Conservation (phyloP, 2,888 invertebrate genomes). For the Linnaemya vulpina region DNA sequence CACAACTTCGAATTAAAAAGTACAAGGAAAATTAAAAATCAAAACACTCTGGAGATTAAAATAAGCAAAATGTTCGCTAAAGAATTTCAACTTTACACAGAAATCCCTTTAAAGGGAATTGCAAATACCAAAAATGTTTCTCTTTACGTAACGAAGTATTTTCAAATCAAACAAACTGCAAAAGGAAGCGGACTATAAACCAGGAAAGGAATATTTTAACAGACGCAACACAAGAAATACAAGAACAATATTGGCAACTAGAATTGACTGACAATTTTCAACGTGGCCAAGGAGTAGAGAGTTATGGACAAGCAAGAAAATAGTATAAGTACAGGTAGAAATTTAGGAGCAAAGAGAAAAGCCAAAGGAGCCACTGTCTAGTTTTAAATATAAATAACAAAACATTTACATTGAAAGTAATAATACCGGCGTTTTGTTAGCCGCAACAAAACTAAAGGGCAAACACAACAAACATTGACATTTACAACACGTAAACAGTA, state of each 20-base stretch:
- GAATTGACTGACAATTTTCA: conserved; percentile 14
- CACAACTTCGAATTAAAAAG: conserved; percentile 51
- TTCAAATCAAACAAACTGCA: conserved; percentile 7
- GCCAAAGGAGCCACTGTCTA: conserved; percentile 39
- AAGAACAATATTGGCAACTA: conserved; percentile 9
- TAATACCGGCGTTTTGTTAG: conserved; percentile 55
- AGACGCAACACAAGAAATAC: not conserved
- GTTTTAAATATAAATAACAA: conserved; percentile 53
- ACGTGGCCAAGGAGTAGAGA: not conserved
- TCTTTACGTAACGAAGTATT: not conserved
- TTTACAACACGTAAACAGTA: conserved; percentile 54
- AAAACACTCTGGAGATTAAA: conserved; percentile 49
- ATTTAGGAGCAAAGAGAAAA: not conserved
- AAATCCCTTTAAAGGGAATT: conserved; percentile 65
- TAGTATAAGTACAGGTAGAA: not conserved
- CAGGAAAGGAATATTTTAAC: conserved; percentile 43
- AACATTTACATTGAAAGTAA: conserved; percentile 27
- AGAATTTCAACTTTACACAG: conserved; percentile 34
- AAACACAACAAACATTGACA: conserved; percentile 65
- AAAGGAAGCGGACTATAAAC: conserved; percentile 48
- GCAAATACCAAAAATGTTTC: conserved; percentile 16
- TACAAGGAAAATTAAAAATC: conserved; percentile 35
- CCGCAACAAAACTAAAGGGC: conserved; percentile 33
- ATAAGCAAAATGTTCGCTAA: conserved; percentile 34
- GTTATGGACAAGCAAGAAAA: not conserved